Percentiles rank a stretch among this genome's conserved stretches.
Evolutionary conservation across 1,140 invertebrate species (phyloP).

Genomic region (Macrosteles quadrilineatus): DNA sequence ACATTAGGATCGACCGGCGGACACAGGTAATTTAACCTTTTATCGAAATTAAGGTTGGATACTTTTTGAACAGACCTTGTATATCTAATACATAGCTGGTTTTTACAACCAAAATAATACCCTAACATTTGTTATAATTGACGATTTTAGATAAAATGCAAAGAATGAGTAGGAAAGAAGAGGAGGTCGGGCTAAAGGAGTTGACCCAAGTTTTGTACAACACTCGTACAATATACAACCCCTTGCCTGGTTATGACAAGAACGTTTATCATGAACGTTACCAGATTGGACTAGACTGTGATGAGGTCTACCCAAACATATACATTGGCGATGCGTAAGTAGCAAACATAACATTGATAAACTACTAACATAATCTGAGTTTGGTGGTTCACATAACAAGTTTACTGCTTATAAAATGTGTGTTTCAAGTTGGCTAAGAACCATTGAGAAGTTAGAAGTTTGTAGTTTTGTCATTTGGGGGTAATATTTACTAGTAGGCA

Average conservation of each 20-base stretch:
- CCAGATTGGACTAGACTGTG: constrained; percentile 56
- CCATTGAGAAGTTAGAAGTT: too few species aligned
- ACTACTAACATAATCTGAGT: constrained; percentile 9
- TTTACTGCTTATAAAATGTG: too few species aligned
- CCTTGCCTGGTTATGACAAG: constrained; percentile 25
- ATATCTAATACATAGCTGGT: too few species aligned
- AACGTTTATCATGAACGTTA: constrained; percentile 6
- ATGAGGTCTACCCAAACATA: constrained; percentile 78
- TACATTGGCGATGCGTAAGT: constrained; percentile 76
- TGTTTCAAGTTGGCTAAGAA: too few species aligned
- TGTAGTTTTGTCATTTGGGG: too few species aligned
- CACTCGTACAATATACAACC: constrained; percentile 14
- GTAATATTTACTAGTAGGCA: too few species aligned
- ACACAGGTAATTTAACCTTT: too few species aligned
- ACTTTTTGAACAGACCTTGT: too few species aligned
- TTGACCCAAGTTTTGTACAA: constrained; percentile 16
- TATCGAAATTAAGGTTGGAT: too few species aligned
- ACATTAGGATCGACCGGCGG: too few species aligned
- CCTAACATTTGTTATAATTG: background rate
- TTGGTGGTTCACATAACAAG: too few species aligned
- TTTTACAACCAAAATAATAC: too few species aligned
- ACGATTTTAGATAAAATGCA: background rate
- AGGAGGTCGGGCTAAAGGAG: constrained; percentile 14
- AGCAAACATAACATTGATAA: constrained; percentile 8
- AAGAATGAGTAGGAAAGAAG: constrained; percentile 17